Evolutionary conservation across 2,113 vertebrate genomes (phyloP), one percentile per base, ranked within the genome.

Genomic region (Aleadryas rufinucha): DNA sequence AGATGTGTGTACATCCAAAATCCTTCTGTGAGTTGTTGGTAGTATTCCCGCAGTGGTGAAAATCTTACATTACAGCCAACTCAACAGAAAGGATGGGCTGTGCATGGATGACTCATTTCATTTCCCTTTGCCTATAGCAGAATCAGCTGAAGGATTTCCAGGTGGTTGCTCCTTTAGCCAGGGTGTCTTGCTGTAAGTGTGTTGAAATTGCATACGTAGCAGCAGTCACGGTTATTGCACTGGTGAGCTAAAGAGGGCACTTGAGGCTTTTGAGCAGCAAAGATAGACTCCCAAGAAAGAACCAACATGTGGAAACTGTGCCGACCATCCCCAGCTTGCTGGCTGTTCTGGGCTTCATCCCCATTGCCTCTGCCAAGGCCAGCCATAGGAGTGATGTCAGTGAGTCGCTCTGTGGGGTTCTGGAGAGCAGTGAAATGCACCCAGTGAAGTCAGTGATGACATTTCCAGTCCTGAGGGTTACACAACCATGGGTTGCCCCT

Each of bases 341-440:
- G 77, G 80, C 77, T 93, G 70, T 53, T 86, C 66, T 7, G 31
- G 80, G 49, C 89, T 50, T 95, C 80, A 76, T 52, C 95, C 76
- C 44, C 59, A 72, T 27, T 1, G 5, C 84, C 78, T 94, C 72
- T 94, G 96, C 93, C 93, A 97, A 97, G 79, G 57, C 78, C 0
- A 0, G 37, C 72, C 68, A 14, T 66, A 84, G 95, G 42, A 82
- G 59, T 97, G 95, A 97, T 95, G 94, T 96, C 93, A 97, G 64
- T 47, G 71, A 91, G 39, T 77, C 4, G 47, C 87, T 96, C 92
- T 64, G 13, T 3, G 5, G 89, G 90, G 75, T 93, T 96, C 91
- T 96, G 88, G 91, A 96, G 94, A 94, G 69, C 82, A 68, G 37
- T 84, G 89, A 94, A 94, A 95, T 74, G 80, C 54, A 75, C 84